phyloP scores from a whole-genome alignment of 2,888 invertebrate species.

The Syrphus vitripennis region DNA sequence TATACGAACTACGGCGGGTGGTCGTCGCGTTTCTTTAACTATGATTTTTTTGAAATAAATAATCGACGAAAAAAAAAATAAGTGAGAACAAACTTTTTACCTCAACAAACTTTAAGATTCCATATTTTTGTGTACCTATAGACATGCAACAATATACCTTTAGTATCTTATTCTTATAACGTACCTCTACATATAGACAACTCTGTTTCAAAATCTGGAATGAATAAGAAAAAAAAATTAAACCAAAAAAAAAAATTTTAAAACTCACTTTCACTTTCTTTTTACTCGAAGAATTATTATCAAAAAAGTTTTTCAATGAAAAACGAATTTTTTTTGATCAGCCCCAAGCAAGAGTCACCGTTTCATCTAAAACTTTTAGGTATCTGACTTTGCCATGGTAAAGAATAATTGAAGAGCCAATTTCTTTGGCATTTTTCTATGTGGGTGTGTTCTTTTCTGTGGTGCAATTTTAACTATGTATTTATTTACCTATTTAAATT shows the following conservation, averaged over 20 bases:
- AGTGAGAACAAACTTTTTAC: conserved; percentile 4
- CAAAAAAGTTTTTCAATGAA: conserved; percentile 61
- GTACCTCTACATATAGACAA: background rate
- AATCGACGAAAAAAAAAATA: background rate
- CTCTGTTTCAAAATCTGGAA: background rate
- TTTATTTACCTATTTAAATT: conserved; percentile 17
- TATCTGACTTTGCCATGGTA: conserved; percentile 23
- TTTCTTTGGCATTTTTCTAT: background rate
- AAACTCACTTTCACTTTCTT: conserved; percentile 45
- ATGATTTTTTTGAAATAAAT: background rate
- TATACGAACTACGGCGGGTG: no score
- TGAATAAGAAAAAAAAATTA: background rate
- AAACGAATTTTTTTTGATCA: conserved; percentile 30
- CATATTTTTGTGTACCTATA: background rate
- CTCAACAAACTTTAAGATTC: conserved; percentile 8
- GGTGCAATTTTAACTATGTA: conserved; percentile 21
- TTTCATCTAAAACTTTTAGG: conserved; percentile 38
- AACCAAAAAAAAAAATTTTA: background rate
- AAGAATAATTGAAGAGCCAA: conserved; percentile 39
- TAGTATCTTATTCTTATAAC: background rate
- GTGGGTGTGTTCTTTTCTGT: background rate
- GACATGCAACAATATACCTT: background rate
- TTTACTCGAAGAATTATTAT: conserved; percentile 33
- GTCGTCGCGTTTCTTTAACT: background rate
- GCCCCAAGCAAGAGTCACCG: conserved; percentile 33